Evolutionary conservation across 2,113 vertebrate species (phyloP), one percentile per base, ranked within the genome.

Genomic region (Platysteira castanea): DNA sequence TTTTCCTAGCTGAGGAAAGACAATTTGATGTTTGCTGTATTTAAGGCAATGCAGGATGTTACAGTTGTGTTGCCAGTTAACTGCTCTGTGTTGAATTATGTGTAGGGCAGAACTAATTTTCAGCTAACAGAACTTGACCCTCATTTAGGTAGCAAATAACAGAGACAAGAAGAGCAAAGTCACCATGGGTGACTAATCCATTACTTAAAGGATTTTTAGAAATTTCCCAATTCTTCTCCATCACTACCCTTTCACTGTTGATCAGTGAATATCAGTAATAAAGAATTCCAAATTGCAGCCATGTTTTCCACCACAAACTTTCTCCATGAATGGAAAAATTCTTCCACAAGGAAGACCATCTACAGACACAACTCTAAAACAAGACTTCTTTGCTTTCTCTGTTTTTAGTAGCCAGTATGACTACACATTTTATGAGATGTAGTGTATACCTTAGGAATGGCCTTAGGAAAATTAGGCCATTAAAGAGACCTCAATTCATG

Each of bases 121-220:
- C 57, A 63, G 17, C 50, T 82, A 77, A 61, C 16, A 69, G 10
- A 82, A 50, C 37, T 1, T 64, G 35, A 64, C 15, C 5, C 19
- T 52, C 0, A 0, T 71, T 84, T 52, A 78, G 73, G 53, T 14
- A 7, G 11, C 31, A 91, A 75, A 35, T 59, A 53, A 52, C 16
- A 79, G 46, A 8, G 14, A 69, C 1, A 5, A 81, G 20, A 63
- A 70, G 15, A 39, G 23, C 47, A 37, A 31, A 53, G 16, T 28
- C 7, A 5, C 24, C 3, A 3, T 15, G 16, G 16, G 16, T 27
- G 15, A 79, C n/a, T n/a, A n/a, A n/a, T n/a, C n/a, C 3, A 4
- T 18, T 63, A 69, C 33, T 69, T 50, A 18, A 27, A 53, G 20
- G 19, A 37, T 19, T 87, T 94, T 71, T 26, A 68, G 44, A 37